Base-by-base conservation (phyloP, 92 coral and sea anemone genomes). In the Parazoanthus atlanticus region DNA sequence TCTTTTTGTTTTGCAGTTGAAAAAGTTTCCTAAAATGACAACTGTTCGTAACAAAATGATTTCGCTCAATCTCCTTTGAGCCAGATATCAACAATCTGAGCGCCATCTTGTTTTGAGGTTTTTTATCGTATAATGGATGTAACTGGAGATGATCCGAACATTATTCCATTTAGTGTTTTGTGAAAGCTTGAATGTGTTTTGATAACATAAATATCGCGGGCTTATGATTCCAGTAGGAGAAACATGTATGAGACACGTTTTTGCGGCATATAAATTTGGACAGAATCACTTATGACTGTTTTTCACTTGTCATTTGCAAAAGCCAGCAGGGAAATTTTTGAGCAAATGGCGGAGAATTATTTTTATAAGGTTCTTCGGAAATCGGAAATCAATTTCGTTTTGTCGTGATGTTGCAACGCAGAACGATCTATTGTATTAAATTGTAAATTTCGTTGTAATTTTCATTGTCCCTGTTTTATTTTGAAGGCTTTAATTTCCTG, bases 21-120 rank as follows among this genome's bases (percentile, higher is more conserved):
- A 47, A n/a, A 78, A 78, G 65, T 36, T 75, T 21, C 79, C 79
- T n/a, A 21, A 75, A 75, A 38, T 36, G 52, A 75, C 79, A 21
- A 19, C 52, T 75, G 29, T 75, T 75, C 16, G 16, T 19, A 41
- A 36, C 76, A 41, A 21, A 84, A 30, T 38, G 17, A 43, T 84
- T 43, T 29, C 25, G 32, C 15, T 69, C 10, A 0, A 13, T 19
- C 67, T 43, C 31, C 33, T 26, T 2, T 23, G 41, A 80, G 21
- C 72, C 52, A 79, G 74, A 33, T 32, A 38, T 17, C 28, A 28
- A 67, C 33, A 70, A 43, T 15, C 15, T 29, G 19, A 65, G 33
- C 64, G 78, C 67, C 76, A 40, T 84, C 66, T 70, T 84, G 58
- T 30, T 67, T 70, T 28, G 41, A 30, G 40, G 32, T 38, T 81